Base-by-base conservation (phyloP, 2,888 invertebrate species). In the Carcina quercana region DNA sequence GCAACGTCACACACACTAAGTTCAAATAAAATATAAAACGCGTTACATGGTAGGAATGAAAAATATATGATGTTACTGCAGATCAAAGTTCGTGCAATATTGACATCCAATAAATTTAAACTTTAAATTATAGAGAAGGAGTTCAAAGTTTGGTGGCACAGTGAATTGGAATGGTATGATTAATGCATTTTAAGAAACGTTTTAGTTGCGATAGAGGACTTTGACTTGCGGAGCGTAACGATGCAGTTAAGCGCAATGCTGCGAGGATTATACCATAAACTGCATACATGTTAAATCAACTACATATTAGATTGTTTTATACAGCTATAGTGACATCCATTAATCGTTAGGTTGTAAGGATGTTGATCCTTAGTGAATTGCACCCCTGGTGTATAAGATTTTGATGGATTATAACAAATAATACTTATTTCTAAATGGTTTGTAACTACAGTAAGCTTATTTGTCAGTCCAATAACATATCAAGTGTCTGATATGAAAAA, bases 161-260 rank as follows among this genome's bases (percentile, higher is more conserved):
- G 37, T 38, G 37, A 52, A 46, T 53, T 40, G 54, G 49, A 65
- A 62, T 65, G 56, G 53, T 58, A 67, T 68, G 69, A 72, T 69
- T 70, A 72, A 71, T 71, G 66, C 63, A 68, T 70, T 71, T 70
- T 64, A 67, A 63, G 68, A 59, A 71, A 66, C 58, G 63, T 65
- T 73, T 71, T 63, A 66, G 66, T 63, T 64, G 67, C 64, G 64
- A 63, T 59, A 59, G 59, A 58, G 63, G 68, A 68, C 64, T 71
- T 68, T 71, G 74, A 69, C 60, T 63, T 53, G 43, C 60, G 47
- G 49, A 69, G 63, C 66, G 59, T 69, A 61, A 69, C 61, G 61
- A 50, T 51, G 55, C 53, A 43, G 45, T 38, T n/a, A n/a, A n/a
- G n/a, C n/a, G 47, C 50, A 53, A 56, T 58, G 56, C 56, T 57